Percentiles rank a stretch among this genome's conserved stretches.
phyloP scores from a whole-genome alignment of 2,888 invertebrate genomes.

The Tipula lateralis region DNA sequence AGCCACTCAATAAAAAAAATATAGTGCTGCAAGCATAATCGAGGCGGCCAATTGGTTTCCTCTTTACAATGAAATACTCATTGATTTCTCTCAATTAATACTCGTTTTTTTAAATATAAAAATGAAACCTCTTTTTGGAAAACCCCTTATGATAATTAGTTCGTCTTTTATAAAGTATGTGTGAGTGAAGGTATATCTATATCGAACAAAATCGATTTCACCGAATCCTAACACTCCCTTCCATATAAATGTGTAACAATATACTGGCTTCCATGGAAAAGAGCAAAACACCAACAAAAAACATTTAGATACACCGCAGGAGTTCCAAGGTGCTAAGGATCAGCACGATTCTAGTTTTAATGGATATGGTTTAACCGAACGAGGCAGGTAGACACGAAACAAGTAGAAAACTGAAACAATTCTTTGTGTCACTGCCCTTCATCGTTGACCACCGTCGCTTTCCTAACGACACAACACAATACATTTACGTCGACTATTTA shows the following conservation, averaged over 20 bases:
- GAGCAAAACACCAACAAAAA: too few species aligned
- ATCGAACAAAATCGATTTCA: not conserved
- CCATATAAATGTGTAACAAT: not conserved
- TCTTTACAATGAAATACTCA: too few species aligned
- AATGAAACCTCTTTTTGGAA: too few species aligned
- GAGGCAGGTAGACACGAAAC: not conserved
- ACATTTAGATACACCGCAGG: not conserved
- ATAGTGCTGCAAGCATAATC: too few species aligned
- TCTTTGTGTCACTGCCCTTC: not conserved
- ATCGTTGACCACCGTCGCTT: not conserved
- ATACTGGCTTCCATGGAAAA: not conserved
- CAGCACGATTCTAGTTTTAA: not conserved
- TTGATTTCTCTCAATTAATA: too few species aligned
- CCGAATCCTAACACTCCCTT: not conserved
- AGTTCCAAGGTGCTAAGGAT: not conserved
- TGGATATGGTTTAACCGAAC: not conserved
- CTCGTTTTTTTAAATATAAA: too few species aligned
- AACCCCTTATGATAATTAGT: constrained; percentile 24
- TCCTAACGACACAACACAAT: not conserved
- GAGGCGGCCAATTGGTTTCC: too few species aligned
- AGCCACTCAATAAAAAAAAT: too few species aligned
- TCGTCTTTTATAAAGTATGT: not conserved
- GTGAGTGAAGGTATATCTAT: not conserved
- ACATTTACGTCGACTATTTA: constrained; percentile 19
- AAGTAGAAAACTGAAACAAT: not conserved